phyloP scores from a whole-genome alignment of 53 echinoderm and acorn worm species.

The Apostichopus leukothele region DNA sequence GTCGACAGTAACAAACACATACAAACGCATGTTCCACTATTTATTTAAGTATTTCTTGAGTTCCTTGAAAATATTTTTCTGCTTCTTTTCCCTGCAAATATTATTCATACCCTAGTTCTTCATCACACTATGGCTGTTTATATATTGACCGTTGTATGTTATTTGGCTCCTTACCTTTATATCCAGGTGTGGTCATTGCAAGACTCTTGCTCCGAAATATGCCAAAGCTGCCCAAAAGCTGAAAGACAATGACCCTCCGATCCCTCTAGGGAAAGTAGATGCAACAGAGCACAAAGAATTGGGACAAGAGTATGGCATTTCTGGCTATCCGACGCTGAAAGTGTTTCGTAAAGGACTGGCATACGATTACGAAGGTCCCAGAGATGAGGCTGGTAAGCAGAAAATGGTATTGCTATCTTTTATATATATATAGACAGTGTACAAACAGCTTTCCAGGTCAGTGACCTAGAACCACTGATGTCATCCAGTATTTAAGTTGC shows the following conservation, averaged over 20 bases:
- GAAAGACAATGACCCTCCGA: constrained; percentile 76
- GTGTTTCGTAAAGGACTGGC: constrained; percentile 82
- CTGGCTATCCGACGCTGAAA: constrained; percentile 91
- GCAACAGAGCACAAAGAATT: constrained; percentile 62
- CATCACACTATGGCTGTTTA: no score
- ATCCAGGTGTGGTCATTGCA: constrained; percentile 98
- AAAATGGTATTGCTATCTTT: neutral
- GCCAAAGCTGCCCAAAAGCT: constrained; percentile 79
- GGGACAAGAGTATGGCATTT: constrained; percentile 68
- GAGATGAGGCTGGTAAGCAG: constrained; percentile 79
- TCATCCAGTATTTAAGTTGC: no score
- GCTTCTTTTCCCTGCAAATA: no score
- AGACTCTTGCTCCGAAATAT: constrained; percentile 90
- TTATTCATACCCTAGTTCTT: no score
- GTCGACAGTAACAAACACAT: no score
- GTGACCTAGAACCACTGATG: no score
- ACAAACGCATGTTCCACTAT: no score
- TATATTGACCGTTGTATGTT: no score
- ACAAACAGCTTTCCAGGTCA: neutral
- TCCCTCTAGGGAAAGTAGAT: constrained; percentile 88
- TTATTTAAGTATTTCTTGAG: no score
- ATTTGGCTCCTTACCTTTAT: neutral
- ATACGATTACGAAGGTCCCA: constrained; percentile 82
- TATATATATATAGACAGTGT: neutral
- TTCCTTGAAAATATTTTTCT: no score